A percentile compares a stretch with the other conserved stretches of the same genome.
phyloP scores from a whole-genome alignment of 2,888 invertebrate species.

The Leptinotarsa tumamoca region DNA sequence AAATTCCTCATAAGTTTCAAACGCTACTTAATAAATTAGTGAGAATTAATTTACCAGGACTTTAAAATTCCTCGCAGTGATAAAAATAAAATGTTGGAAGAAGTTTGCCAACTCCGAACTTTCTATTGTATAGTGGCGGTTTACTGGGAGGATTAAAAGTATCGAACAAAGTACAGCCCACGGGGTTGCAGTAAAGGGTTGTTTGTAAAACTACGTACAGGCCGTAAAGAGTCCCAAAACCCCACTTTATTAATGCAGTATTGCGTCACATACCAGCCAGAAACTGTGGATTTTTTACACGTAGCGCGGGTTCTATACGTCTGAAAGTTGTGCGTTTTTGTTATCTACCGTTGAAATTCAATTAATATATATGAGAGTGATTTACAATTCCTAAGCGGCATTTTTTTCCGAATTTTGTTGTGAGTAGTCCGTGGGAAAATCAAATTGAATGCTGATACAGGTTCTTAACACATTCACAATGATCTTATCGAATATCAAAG shows the following conservation, averaged over 20 bases:
- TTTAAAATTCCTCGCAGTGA: constrained; percentile 35
- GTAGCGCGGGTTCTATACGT: background rate
- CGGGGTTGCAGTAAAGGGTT: constrained; percentile 3
- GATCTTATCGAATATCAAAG: no score
- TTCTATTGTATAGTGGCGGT: constrained; percentile 13
- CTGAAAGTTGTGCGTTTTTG: background rate
- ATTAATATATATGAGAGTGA: no score
- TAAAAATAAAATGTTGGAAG: constrained; percentile 36
- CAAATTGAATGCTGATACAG: no score
- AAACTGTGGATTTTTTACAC: background rate
- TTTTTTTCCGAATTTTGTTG: no score
- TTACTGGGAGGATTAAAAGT: constrained; percentile 20
- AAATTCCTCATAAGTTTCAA: constrained; percentile 37
- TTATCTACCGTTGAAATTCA: background rate
- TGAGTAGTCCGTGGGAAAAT: no score
- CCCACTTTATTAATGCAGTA: constrained; percentile 11
- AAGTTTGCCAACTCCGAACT: constrained; percentile 23
- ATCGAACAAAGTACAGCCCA: background rate
- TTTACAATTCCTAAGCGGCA: no score
- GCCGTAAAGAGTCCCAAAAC: background rate
- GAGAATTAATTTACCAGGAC: constrained; percentile 37
- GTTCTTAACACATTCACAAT: no score
- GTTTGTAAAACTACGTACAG: constrained; percentile 13
- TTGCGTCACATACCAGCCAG: constrained; percentile 1
- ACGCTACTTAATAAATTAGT: constrained; percentile 41